A percentile compares a stretch with the other conserved stretches of the same genome.
Conservation (phyloP, 2,797 vertebrate genomes). For the Nannoperca obscura region DNA sequence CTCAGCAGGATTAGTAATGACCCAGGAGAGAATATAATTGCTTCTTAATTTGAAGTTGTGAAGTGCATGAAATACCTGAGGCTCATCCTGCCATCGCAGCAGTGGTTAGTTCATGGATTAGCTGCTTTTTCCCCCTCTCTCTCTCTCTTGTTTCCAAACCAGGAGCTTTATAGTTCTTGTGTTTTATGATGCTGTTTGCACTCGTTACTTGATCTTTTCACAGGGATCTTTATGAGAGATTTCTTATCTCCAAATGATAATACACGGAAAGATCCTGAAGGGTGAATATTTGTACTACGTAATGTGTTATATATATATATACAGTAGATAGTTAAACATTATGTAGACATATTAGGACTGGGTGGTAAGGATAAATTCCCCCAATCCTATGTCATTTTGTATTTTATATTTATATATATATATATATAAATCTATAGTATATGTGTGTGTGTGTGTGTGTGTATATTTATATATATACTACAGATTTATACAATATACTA, state of each 20-base stretch:
- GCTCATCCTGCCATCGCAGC: constrained; percentile 70
- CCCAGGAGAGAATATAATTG: constrained; percentile 80
- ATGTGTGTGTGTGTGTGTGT: no score
- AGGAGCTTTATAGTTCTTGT: constrained; percentile 29
- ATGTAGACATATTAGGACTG: not conserved
- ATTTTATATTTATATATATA: not conserved
- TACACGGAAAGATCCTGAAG: not conserved
- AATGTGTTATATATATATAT: no score
- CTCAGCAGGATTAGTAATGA: constrained; percentile 78
- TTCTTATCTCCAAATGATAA: constrained; percentile 3
- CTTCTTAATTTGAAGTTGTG: constrained; percentile 83
- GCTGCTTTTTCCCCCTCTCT: not conserved
- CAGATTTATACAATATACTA: not conserved
- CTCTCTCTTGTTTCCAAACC: constrained; percentile 12
- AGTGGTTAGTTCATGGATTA: constrained; percentile 65
- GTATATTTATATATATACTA: no score
- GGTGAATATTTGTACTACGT: not conserved
- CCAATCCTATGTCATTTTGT: not conserved
- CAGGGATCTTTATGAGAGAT: constrained; percentile 7
- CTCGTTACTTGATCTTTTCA: constrained; percentile 13
- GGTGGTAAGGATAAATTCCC: not conserved
- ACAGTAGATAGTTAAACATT: not conserved
- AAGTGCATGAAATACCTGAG: constrained; percentile 77
- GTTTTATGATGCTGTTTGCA: constrained; percentile 39
- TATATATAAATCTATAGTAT: no score